A percentile compares a stretch with the other conserved stretches of the same genome.
Conservation (phyloP, 1,140 invertebrate genomes). For the Drosophila bifasciata region DNA sequence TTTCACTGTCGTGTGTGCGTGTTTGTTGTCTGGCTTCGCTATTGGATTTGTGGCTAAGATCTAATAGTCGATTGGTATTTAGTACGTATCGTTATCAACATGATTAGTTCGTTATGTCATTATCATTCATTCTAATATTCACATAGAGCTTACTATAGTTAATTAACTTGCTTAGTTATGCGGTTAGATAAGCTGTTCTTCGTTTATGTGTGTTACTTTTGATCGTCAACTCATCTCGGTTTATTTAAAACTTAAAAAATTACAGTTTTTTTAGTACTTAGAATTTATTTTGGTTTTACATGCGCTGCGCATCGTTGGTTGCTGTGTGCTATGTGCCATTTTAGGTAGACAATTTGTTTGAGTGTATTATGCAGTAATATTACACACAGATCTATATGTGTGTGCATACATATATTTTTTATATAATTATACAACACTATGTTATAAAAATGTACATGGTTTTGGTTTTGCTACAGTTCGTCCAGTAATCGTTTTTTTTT, state of each 20-base stretch:
- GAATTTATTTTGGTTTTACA: slow-evolving; percentile 80
- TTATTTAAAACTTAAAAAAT: slow-evolving; percentile 81
- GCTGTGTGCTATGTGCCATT: slow-evolving; percentile 60
- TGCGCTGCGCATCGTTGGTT: slow-evolving; percentile 74
- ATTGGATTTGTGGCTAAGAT: slow-evolving; percentile 57
- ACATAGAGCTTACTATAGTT: slow-evolving; percentile 3
- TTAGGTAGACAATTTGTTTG: slow-evolving; percentile 79
- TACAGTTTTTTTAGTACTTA: slow-evolving; percentile 80
- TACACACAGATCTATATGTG: slow-evolving; percentile 60
- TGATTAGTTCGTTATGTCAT: slow-evolving; percentile 43
- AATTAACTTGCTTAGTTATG: slow-evolving; percentile 25
- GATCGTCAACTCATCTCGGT: slow-evolving; percentile 74
- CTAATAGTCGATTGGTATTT: slow-evolving; percentile 68
- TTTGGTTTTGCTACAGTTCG: slow-evolving; percentile 76
- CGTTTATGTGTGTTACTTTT: slow-evolving; percentile 23
- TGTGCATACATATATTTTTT: slow-evolving; percentile 47
- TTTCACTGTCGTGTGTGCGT: slow-evolving; percentile 42
- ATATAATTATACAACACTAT: slow-evolving; percentile 71
- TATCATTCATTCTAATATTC: slow-evolving; percentile 5
- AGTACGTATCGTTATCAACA: slow-evolving; percentile 68
- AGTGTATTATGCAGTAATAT: slow-evolving; percentile 78
- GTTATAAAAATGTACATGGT: slow-evolving; percentile 75
- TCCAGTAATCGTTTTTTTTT: slow-evolving; percentile 58
- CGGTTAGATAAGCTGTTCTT: slow-evolving; percentile 63
- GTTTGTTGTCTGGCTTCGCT: slow-evolving; percentile 51